phyloP scores from a whole-genome alignment of 2,797 vertebrate species.

The Austrolebias charrua region DNA sequence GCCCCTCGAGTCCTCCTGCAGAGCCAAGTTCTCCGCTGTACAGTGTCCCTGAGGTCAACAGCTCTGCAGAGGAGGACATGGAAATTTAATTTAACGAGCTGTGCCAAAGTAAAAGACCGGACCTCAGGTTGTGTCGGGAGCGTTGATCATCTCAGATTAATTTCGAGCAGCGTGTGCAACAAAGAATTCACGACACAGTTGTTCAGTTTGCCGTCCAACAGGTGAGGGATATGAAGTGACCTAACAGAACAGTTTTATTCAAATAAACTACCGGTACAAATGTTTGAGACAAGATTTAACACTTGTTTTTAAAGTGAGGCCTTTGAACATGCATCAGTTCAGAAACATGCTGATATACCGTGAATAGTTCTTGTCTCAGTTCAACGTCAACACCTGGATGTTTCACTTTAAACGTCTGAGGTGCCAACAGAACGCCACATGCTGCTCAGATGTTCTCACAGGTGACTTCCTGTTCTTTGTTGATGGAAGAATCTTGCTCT shows the following conservation, averaged over 20 bases:
- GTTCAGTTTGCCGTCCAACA: constrained; percentile 4
- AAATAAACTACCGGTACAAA: constrained; percentile 13
- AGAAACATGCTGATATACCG: constrained; percentile 19
- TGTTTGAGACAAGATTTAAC: constrained; percentile 6
- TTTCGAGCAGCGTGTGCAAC: constrained; percentile 30
- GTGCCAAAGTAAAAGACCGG: constrained; percentile 39
- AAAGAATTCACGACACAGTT: constrained; percentile 27
- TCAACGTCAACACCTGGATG: constrained; percentile 21
- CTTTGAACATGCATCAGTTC: constrained; percentile 23
- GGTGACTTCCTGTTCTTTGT: constrained; percentile 36
- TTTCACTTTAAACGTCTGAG: constrained; percentile 23
- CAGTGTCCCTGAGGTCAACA: constrained; percentile 57
- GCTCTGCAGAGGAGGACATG: constrained; percentile 82
- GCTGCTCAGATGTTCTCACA: neutral
- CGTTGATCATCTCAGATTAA: constrained; percentile 14
- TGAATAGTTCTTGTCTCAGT: constrained; percentile 42
- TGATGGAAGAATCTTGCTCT: constrained; percentile 14
- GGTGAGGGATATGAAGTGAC: constrained; percentile 5
- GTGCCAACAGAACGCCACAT: constrained; percentile 2
- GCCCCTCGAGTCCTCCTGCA: constrained; percentile 45
- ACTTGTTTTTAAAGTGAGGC: constrained; percentile 20
- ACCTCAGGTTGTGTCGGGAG: constrained; percentile 17
- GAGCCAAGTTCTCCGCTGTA: constrained; percentile 53
- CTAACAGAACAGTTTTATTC: constrained; percentile 1
- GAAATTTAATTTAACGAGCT: constrained; percentile 71